Conservation (phyloP, 2,113 vertebrate genomes). For the Columbina picui region DNA sequence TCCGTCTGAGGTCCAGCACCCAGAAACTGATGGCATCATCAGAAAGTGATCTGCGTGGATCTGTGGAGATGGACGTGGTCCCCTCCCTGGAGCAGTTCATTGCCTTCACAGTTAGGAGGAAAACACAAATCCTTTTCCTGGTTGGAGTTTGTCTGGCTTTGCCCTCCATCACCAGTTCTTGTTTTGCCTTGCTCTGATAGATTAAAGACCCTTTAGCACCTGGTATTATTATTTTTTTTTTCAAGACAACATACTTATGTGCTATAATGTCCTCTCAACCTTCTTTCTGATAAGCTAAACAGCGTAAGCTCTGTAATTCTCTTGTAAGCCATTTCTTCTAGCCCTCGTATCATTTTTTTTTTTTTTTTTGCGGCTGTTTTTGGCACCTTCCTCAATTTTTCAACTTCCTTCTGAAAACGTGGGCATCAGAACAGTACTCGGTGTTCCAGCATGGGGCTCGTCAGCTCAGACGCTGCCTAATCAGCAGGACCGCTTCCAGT, state of each 20-base stretch:
- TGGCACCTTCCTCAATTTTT: conserved; percentile 63
- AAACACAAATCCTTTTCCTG: neutral
- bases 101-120: neutral
- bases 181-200: neutral
- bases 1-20: neutral
- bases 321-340: neutral
- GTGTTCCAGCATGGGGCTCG: neutral
- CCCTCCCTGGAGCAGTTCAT: neutral
- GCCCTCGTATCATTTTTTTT: neutral
- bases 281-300: neutral
- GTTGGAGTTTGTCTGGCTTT: neutral
- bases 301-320: neutral
- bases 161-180: neutral
- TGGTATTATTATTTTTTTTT: neutral
- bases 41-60: neutral
- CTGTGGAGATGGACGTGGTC: neutral
- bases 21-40: neutral
- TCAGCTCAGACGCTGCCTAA: conserved; percentile 44
- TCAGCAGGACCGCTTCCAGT: conserved; percentile 54
- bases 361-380: conserved; percentile 25
- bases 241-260: neutral
- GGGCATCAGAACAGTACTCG: conserved; percentile 51
- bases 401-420: conserved; percentile 64
- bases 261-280: neutral
- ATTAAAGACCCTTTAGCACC: neutral